Evolutionary conservation across 1,140 invertebrate species (phyloP), one percentile per base, ranked within the genome.

Genomic region (Branchinecta lynchi): DNA sequence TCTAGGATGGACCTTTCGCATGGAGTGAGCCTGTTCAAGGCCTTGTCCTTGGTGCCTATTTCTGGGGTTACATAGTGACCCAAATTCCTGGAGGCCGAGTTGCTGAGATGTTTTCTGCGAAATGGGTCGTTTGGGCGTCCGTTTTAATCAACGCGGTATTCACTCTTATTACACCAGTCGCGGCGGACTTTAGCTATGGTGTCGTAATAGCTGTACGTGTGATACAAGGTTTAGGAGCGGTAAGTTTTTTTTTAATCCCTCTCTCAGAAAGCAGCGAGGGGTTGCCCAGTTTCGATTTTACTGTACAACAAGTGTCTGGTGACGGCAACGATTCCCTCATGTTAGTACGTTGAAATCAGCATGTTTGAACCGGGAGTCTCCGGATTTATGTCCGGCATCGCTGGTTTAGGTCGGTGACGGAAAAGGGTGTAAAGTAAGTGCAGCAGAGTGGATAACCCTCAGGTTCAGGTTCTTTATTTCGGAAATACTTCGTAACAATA

Each of bases 11-110:
- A n/a, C 70, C 70, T 45, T 88, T 86, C 71, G 70, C 77, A 7
- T 90, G 88, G 89, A 82, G 84, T 74, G 86, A 85, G 68, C 80
- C 83, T 60, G 78, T 85, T 60, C 87, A 89, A 78, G 84, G 84
- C 45, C 71, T 85, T n/a, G 80, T 86, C 3, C 75, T 90, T 21
- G 87, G 87, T 0, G 83, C 85, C 0, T 90, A 87, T 74, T 90
- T 87, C 75, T 88, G 86, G 85, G 76, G 87, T 2, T 87, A 89
- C 72, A 87, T 87, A 82, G 9, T 84, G 0, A 82, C 84, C 0
- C 88, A 90, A 78, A 77, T 92, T 8, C 88, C 89, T 0, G 89
- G 87, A 6, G 88, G 88, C 8, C 76, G 87, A 44, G 72, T 89
- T 15, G 86, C 87, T 0, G 81, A 84, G 68, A 83, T 81, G 73